Conservation (phyloP, 1,140 invertebrate genomes). For the Pectinophora gossypiella region DNA sequence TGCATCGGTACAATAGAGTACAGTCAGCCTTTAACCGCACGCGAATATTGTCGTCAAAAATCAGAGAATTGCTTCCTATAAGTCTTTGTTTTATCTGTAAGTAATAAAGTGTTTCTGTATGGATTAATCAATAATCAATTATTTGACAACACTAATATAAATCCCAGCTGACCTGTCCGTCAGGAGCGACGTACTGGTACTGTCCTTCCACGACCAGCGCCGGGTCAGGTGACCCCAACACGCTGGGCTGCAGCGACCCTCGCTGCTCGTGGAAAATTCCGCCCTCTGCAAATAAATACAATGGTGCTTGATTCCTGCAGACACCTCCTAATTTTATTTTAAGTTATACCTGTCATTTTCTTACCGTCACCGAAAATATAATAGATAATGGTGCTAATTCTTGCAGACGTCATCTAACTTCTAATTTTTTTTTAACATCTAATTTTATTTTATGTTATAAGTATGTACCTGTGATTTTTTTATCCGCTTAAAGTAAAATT, state of each 20-base stretch:
- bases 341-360: too few species aligned
- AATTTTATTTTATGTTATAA: too few species aligned
- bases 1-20: background rate
- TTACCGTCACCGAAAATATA: too few species aligned
- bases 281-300: constrained; percentile 28
- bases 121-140: background rate
- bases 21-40: background rate
- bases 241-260: constrained; percentile 19
- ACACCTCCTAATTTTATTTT: too few species aligned
- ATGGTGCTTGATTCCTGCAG: too few species aligned
- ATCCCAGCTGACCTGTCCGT: constrained; percentile 64
- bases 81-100: background rate
- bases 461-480: too few species aligned
- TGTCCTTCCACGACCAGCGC: constrained; percentile 51
- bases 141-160: too few species aligned
- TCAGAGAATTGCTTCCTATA: background rate
- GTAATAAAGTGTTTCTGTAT: background rate
- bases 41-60: background rate
- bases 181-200: constrained; percentile 59
- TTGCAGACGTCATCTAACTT: too few species aligned
- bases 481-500: too few species aligned
- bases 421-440: too few species aligned
- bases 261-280: constrained; percentile 58
- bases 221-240: constrained; percentile 6
- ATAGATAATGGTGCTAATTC: too few species aligned